Evolutionary conservation across 2,888 invertebrate species (phyloP).

Genomic region (Oscheius sp.): DNA sequence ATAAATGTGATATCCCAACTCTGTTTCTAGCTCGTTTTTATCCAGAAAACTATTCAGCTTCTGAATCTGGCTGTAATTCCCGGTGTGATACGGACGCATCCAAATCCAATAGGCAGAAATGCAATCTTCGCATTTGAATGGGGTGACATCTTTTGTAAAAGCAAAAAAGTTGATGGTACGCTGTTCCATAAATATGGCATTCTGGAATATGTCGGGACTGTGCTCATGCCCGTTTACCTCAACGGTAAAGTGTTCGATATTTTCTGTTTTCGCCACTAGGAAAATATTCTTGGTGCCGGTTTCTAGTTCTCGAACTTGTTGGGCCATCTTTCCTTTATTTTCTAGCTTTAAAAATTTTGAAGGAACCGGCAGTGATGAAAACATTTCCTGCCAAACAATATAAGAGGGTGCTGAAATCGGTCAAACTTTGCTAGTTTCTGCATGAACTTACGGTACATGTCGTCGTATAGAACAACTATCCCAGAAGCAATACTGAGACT

Average conservation of each 20-base stretch:
- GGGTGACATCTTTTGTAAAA: slow-evolving; percentile 60
- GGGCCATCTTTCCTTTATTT: slow-evolving; percentile 46
- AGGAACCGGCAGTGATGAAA: slow-evolving; percentile 42
- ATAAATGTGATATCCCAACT: slow-evolving; percentile 59
- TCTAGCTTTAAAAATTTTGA: slow-evolving; percentile 55
- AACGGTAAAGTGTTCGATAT: slow-evolving; percentile 61
- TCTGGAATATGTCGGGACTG: slow-evolving; percentile 22
- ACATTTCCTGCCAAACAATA: slow-evolving; percentile 57
- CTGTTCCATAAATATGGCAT: slow-evolving; percentile 39
- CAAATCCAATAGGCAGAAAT: slow-evolving; percentile 60
- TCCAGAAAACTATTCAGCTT: slow-evolving; percentile 61
- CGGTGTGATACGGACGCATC: slow-evolving; percentile 60
- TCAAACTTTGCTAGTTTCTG: no score
- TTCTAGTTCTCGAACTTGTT: slow-evolving; percentile 49
- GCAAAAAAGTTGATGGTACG: slow-evolving; percentile 45
- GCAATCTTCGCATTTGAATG: slow-evolving; percentile 70
- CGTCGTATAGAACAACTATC: slow-evolving; percentile 88
- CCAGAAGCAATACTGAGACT: slow-evolving; percentile 88
- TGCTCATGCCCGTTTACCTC: slow-evolving; percentile 39
- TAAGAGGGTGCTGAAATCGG: slow-evolving; percentile 5
- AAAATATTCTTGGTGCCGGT: slow-evolving; percentile 58
- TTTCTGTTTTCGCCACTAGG: slow-evolving; percentile 64
- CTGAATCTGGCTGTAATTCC: slow-evolving; percentile 54
- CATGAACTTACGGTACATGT: slow-evolving; percentile 82
- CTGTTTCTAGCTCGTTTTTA: slow-evolving; percentile 64